Conservation (phyloP, 2,888 invertebrate genomes). For the Xanthostigma xanthostigma region DNA sequence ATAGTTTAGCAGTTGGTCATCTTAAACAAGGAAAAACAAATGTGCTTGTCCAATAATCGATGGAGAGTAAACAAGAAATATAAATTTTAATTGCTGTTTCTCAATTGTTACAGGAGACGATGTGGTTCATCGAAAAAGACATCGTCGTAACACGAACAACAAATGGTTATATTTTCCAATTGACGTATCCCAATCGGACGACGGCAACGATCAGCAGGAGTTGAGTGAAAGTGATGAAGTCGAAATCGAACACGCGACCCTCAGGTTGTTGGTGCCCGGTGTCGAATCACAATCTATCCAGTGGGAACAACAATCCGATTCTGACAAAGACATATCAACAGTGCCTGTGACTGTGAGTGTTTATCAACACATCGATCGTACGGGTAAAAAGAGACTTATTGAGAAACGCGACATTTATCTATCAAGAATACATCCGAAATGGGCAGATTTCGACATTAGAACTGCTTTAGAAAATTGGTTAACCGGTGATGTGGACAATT, state of each 20-base stretch:
- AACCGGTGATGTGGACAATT: conserved; percentile 28
- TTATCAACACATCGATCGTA: conserved; percentile 11
- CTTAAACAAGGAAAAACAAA: no score
- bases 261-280: conserved; percentile 27
- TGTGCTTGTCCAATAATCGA: no score
- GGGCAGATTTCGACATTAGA: conserved; percentile 45
- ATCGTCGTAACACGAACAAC: no score
- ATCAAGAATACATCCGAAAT: conserved; percentile 29
- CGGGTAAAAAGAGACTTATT: conserved; percentile 25
- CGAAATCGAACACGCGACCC: conserved; percentile 30
- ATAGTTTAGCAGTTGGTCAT: no score
- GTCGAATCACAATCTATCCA: neutral
- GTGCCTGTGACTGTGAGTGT: conserved; percentile 16
- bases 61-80: no score
- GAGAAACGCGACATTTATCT: conserved; percentile 25
- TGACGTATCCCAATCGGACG: neutral
- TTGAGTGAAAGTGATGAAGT: conserved; percentile 7
- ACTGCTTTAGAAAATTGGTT: conserved; percentile 34
- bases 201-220: no score
- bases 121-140: no score
- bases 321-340: neutral
- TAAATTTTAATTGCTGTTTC: no score
- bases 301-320: no score
- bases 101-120: no score
- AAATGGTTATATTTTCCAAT: conserved; percentile 1